A percentile compares a stretch with the other conserved stretches of the same genome.
Conservation (phyloP, 2,797 vertebrate genomes). For the Steatocranus sp. region DNA sequence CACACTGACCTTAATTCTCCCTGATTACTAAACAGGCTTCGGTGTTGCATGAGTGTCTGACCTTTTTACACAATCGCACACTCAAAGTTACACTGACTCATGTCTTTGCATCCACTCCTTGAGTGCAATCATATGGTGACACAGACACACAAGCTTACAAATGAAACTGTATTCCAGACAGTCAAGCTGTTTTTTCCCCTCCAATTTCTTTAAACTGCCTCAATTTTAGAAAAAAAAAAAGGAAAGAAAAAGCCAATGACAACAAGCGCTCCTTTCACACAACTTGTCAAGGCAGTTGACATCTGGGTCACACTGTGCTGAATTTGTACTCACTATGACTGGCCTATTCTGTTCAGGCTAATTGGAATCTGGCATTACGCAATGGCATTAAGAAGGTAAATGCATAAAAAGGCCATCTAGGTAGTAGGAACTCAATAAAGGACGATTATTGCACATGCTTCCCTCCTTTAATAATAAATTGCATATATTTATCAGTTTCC, state of each 20-base stretch:
- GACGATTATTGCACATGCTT: not conserved
- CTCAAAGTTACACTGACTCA: conserved; percentile 15
- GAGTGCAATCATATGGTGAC: not conserved
- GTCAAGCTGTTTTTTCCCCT: not conserved
- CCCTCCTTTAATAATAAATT: not conserved
- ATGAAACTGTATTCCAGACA: conserved; percentile 3
- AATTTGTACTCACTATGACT: conserved; percentile 7
- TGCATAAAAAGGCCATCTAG: not conserved
- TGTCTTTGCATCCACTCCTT: not conserved
- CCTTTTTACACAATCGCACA: conserved; percentile 30
- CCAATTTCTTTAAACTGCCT: not conserved
- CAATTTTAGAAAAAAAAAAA: not conserved
- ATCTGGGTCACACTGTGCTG: conserved; percentile 45
- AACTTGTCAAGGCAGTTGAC: conserved; percentile 10
- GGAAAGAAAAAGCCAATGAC: conserved; percentile 1
- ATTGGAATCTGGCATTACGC: conserved; percentile 32
- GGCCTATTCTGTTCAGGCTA: conserved; percentile 17
- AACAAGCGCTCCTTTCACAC: not conserved
- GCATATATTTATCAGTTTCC: not conserved
- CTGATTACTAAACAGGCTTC: conserved; percentile 29
- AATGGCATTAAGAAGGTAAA: not conserved
- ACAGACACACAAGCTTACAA: not conserved
- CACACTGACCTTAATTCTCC: conserved; percentile 42
- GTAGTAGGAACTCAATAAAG: not conserved
- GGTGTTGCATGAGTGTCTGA: conserved; percentile 8